Base-by-base conservation (phyloP, 2,888 invertebrate species). In the Margaritifera margaritifera region DNA sequence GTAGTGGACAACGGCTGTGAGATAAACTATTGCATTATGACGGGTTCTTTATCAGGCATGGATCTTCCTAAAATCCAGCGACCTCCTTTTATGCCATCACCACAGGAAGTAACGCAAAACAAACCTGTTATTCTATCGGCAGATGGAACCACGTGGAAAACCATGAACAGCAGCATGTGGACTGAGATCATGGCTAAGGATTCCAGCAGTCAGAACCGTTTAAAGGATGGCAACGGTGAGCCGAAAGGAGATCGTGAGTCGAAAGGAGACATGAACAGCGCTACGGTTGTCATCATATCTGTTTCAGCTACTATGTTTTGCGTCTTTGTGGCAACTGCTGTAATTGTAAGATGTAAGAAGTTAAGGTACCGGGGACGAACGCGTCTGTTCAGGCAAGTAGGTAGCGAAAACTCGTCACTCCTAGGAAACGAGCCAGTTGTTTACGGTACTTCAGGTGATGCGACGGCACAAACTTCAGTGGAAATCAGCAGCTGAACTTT, bases 11-110 rank as follows among this genome's bases (percentile, higher is more conserved):
- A 82, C 54, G 76, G 78, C n/a, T 86, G 86, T 62, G 76, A 81
- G 51, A 82, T 86, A 27, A 71, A 81, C 64, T 85, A 81, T 66
- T 86, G 86, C 60, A 76, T 84, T 4, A 71, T 75, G 66, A 68
- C 81, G 15, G 80, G 83, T 22, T 76, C 83, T 11, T 73, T 85
- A 54, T 74, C 80, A 2, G 72, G 72, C 4, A 68, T 74, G n/a
- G 74, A 74, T 20, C 75, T 83, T 20, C 84, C 82, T 18, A 66
- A 66, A 4, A 62, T 86, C n/a, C 77, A 79, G 27, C 67, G 81
- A 53, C 86, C 86, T n/a, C 86, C 86, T 15, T 86, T 82, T 60
- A 78, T 79, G 72, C 64, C 68, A 25, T 66, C 74, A 2, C 79
- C 81, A 0, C 58, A 62, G 27, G 63, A 71, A 24, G 68, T 54